Conservation (phyloP, 2,113 vertebrate species). For the Pelodiscus sinensis region DNA sequence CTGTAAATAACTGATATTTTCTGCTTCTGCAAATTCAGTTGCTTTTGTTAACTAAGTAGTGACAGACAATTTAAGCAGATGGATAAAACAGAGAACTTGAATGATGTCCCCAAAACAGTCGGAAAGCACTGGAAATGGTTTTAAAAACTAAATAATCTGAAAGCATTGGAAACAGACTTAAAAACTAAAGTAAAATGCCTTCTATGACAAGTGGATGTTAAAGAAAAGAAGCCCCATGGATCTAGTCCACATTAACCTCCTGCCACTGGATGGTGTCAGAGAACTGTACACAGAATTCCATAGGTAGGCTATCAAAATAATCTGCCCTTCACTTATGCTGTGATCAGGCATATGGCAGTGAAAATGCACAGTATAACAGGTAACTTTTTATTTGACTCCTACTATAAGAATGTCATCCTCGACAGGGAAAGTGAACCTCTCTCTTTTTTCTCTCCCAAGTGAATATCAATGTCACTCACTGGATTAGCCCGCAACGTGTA, state of each 20-base stretch:
- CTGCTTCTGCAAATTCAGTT: neutral
- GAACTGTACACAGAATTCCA: slow-evolving; percentile 83
- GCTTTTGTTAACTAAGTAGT: neutral
- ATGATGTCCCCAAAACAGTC: neutral
- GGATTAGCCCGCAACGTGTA: neutral
- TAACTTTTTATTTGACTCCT: neutral
- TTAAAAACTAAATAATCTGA: slow-evolving; percentile 7
- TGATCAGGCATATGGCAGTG: neutral
- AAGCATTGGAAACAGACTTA: slow-evolving; percentile 13
- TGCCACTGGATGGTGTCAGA: slow-evolving; percentile 97
- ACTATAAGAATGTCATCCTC: neutral
- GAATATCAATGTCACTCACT: neutral
- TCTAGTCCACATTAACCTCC: slow-evolving; percentile 75
- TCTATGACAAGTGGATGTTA: neutral
- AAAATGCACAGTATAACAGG: neutral
- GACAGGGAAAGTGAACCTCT: neutral
- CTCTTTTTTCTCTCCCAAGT: neutral
- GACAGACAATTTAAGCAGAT: neutral
- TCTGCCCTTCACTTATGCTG: neutral
- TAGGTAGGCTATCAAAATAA: slow-evolving; percentile 1
- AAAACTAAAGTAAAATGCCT: slow-evolving; percentile 6
- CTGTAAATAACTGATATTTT: neutral
- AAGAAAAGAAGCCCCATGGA: slow-evolving; percentile 29
- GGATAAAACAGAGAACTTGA: neutral
- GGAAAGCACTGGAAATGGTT: neutral